phyloP scores from a whole-genome alignment of 2,113 vertebrate species.

The Ascaphus truei region DNA sequence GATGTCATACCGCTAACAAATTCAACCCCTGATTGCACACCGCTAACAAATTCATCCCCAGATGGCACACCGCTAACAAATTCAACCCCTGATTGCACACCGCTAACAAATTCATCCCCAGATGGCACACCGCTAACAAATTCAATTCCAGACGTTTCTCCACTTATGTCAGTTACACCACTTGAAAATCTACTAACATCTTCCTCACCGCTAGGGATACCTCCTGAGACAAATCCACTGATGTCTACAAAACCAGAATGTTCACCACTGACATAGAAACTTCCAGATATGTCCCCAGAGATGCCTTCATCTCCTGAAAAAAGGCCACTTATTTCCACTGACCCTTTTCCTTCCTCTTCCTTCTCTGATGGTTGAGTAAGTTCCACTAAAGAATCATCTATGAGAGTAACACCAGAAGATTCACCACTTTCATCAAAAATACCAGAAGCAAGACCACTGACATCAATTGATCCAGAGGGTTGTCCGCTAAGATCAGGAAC shows the following conservation, averaged over 20 bases:
- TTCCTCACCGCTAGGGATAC: conserved; percentile 35
- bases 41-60: conserved; percentile 62
- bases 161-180: conserved; percentile 56
- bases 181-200: conserved; percentile 58
- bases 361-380: conserved; percentile 46
- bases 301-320: conserved; percentile 58
- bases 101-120: conserved; percentile 45
- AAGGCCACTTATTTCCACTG: conserved; percentile 67
- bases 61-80: conserved; percentile 56
- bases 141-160: conserved; percentile 56
- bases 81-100: conserved; percentile 47
- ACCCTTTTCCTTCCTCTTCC: conserved; percentile 67
- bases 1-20: conserved; percentile 52
- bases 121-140: conserved; percentile 54
- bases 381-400: conserved; percentile 63
- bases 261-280: conserved; percentile 57
- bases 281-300: conserved; percentile 57
- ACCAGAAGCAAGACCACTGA: conserved; percentile 50
- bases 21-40: conserved; percentile 64
- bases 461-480: conserved; percentile 40
- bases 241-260: conserved; percentile 55
- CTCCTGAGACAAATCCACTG: conserved; percentile 59
- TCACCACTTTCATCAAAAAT: conserved; percentile 52
- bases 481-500: conserved; percentile 10
- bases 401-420: conserved; percentile 55